phyloP scores from a whole-genome alignment of 2,113 vertebrate species.

The Phodopus roborovskii region DNA sequence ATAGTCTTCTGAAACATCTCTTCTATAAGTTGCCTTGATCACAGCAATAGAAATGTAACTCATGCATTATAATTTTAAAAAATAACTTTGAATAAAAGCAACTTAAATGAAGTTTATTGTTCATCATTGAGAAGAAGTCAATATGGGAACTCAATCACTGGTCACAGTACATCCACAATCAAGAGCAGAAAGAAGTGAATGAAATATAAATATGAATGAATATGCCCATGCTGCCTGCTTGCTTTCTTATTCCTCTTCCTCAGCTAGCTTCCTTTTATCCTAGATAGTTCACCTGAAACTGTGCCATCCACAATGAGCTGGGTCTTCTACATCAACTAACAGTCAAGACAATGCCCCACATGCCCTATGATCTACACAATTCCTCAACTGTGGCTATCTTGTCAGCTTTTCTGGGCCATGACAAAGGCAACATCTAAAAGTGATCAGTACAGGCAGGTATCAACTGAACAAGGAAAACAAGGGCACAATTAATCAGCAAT shows the following conservation, averaged over 20 bases:
- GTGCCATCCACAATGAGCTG: not conserved
- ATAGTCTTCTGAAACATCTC: not conserved
- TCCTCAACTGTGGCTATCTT: not conserved
- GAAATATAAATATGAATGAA: not conserved
- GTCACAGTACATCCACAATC: not conserved
- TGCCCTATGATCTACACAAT: not conserved
- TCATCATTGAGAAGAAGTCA: not conserved
- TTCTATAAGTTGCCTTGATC: not conserved
- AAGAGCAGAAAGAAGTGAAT: not conserved
- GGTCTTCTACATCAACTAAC: not conserved
- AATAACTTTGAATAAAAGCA: not conserved
- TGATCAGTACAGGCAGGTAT: not conserved
- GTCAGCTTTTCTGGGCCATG: not conserved
- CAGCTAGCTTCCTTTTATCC: not conserved
- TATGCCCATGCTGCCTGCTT: not conserved
- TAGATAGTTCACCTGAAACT: not conserved
- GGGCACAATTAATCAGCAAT: not conserved
- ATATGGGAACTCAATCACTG: not conserved
- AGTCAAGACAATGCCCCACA: not conserved
- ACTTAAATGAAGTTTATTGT: not conserved
- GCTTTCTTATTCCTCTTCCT: not conserved
- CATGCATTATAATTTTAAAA: not conserved
- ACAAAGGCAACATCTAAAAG: not conserved
- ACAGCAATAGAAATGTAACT: not conserved
- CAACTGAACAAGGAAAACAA: constrained; percentile 34